A percentile compares a stretch with the other conserved stretches of the same genome.
Conservation (phyloP, 2,797 vertebrate species). For the Oryzias dopingdopingensis region DNA sequence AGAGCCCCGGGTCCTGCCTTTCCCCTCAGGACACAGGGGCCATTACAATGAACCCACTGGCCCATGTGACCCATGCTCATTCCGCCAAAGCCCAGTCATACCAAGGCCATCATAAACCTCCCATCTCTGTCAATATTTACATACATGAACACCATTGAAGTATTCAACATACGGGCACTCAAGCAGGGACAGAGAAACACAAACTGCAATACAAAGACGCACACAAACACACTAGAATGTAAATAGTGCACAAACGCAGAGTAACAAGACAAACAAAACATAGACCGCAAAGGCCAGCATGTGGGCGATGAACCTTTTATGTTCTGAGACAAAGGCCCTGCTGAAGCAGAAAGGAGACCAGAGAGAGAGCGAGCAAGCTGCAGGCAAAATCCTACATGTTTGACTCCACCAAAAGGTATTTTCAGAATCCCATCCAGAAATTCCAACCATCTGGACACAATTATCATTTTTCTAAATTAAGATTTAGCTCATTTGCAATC, state of each 20-base stretch:
- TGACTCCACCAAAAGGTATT: conserved; percentile 73
- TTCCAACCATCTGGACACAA: conserved; percentile 74
- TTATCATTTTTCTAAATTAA: conserved; percentile 72
- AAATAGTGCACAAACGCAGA: conserved; percentile 19
- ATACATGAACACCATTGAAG: not conserved
- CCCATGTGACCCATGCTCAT: conserved; percentile 78
- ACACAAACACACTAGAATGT: conserved; percentile 16
- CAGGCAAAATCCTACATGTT: conserved; percentile 65
- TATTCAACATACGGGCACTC: conserved; percentile 13
- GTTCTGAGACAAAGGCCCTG: conserved; percentile 69
- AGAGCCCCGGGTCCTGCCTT: conserved; percentile 81
- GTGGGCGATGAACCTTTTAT: conserved; percentile 73
- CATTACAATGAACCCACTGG: conserved; percentile 85
- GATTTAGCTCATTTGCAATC: conserved; percentile 68
- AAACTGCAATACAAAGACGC: conserved; percentile 31
- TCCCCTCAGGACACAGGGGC: conserved; percentile 80
- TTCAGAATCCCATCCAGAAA: conserved; percentile 66
- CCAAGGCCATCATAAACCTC: conserved; percentile 48
- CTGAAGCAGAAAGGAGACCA: conserved; percentile 58
- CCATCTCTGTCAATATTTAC: conserved; percentile 21
- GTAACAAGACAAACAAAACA: conserved; percentile 36
- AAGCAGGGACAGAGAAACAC: conserved; percentile 28
- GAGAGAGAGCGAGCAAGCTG: conserved; percentile 47
- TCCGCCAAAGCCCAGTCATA: conserved; percentile 49
- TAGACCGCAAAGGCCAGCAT: conserved; percentile 67